Evolutionary conservation across 2,797 vertebrate species (phyloP).

Genomic region (Peromyscus eremicus): DNA sequence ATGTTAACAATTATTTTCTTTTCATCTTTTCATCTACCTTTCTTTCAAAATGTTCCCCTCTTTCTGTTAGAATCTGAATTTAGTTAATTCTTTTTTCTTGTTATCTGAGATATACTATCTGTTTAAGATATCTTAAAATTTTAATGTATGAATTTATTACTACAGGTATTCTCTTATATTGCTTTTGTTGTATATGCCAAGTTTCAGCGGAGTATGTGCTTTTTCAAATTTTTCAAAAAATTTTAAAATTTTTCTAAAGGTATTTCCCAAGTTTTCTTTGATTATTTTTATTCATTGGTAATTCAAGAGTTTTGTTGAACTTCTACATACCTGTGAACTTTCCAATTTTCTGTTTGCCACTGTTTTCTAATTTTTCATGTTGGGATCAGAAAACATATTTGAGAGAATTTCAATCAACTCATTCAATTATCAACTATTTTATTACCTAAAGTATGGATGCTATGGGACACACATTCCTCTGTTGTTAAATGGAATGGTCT

Average conservation of each 20-base stretch:
- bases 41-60: not conserved
- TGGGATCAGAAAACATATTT: not conserved
- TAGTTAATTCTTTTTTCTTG: not conserved
- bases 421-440: not conserved
- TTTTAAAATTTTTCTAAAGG: not conserved
- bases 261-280: conserved; percentile 1
- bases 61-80: not conserved
- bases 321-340: not conserved
- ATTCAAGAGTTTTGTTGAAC: not conserved
- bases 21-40: not conserved
- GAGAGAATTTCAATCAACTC: not conserved
- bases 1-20: not conserved
- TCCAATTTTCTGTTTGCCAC: not conserved
- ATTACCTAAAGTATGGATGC: not conserved
- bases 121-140: not conserved
- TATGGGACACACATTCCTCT: not conserved
- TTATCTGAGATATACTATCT: not conserved
- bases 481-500: not conserved
- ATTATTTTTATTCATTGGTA: not conserved
- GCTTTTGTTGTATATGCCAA: not conserved
- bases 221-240: not conserved
- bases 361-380: not conserved
- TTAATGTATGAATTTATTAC: not conserved
- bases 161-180: not conserved
- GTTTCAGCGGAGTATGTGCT: not conserved